Evolutionary conservation across 2,888 invertebrate genomes (phyloP), one percentile per base, ranked within the genome.

Genomic region (Ephialtes manifestator): DNA sequence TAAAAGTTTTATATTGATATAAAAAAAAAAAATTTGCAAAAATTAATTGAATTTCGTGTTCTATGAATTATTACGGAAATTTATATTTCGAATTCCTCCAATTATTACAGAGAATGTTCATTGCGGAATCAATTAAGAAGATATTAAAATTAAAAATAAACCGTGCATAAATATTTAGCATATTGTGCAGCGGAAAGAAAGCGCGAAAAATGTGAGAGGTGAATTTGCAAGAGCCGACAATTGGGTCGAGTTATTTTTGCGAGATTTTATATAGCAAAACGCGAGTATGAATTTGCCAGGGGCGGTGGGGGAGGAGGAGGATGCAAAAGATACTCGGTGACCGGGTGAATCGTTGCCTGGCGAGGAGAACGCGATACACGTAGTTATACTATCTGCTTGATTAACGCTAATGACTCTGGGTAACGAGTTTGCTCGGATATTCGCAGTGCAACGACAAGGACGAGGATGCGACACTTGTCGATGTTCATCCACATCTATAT

Each of bases 321-420:
- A 20, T 24, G n/a, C 39, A 51, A 1, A 13, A 35, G 13, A 15
- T n/a, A 24, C 39, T 4, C n/a, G 13, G 55, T 39, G 65, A 51
- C 46, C 43, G 70, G 31, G 24, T 20, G 13, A n/a, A 60, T 48
- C n/a, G 10, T 31, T 76, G 68, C 70, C 43, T 79, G 74, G 51
- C 48, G 20, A 83, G 48, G 68, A 70, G 11, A 58, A 46, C 48
- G 72, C 28, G 60, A 39, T 24, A 31, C 35, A 31, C 75, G 74
- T 83, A 79, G 74, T 75, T 83, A 70, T 63, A 63, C 75, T 79
- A 83, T 83, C 75, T 63, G 46, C 63, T 75, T 83, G 83, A 83
- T 83, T 83, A 79, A 83, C 74, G 83, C 83, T 83, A 79, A 83
- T 83, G 83, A 83, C 74, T 63, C 46, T 31, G 43, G 81, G 53